phyloP scores from a whole-genome alignment of 1,140 invertebrate species.

The Coenobita brevimanus region DNA sequence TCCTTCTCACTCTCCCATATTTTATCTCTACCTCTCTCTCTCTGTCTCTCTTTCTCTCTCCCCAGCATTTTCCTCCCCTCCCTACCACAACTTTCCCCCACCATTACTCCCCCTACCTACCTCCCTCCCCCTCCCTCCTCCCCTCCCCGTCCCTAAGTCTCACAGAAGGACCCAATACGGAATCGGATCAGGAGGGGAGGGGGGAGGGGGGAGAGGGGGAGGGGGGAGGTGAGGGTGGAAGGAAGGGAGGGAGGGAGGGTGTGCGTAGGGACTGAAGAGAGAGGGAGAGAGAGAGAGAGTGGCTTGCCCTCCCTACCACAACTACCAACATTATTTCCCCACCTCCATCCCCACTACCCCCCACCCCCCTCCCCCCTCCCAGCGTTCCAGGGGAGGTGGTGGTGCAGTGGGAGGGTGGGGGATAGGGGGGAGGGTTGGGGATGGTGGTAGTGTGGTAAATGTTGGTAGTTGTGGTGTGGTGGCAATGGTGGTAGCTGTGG shows the following conservation, averaged over 20 bases:
- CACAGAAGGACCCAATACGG: background rate
- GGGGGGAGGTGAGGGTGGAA: too few relatives aligned
- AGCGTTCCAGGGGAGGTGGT: background rate
- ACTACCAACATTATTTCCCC: too few relatives aligned
- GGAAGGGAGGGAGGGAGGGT: too few relatives aligned
- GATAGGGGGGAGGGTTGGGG: background rate
- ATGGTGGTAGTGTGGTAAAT: background rate
- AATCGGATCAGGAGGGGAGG: background rate
- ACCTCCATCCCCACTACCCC: background rate
- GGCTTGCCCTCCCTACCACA: too few relatives aligned
- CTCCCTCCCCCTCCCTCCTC: background rate
- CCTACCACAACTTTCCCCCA: background rate
- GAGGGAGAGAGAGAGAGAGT: too few relatives aligned
- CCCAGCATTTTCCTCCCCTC: background rate
- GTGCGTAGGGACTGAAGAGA: too few relatives aligned
- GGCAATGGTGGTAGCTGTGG: background rate
- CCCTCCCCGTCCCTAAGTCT: background rate
- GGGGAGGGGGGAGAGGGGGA: too few relatives aligned
- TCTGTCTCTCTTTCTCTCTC: background rate
- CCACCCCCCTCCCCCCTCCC: background rate
- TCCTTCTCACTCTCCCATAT: background rate
- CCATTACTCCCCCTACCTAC: background rate
- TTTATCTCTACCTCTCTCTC: background rate
- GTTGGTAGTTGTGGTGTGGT: background rate
- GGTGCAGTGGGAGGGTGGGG: background rate